Evolutionary conservation across 30 jellyfish, hydroid and myxozoan species (phyloP), one percentile per base, ranked within the genome.

Genomic region (Chironex yamaguchii): DNA sequence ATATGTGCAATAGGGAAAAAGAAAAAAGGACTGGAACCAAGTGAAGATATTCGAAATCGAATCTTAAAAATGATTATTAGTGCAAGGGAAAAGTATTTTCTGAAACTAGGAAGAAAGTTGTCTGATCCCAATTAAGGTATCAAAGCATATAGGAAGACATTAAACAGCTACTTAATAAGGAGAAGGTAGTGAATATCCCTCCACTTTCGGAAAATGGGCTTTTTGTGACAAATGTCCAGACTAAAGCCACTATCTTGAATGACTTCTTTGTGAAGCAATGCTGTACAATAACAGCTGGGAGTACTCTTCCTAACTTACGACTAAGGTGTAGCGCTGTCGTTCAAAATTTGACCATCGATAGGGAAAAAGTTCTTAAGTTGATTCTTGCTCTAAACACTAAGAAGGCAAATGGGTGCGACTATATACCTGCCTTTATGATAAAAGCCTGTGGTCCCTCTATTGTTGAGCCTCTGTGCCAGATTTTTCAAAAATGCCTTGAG

Each of bases 41-140:
- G 69, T 85, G 20, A 73, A 76, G 51, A 25, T 21, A 52, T 58
- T 31, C 77, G 82, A n/a, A 48, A 70, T 53, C 31, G 49, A 52
- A 62, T 78, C 31, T 22, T 73, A 1, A 70, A 70, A 70, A 53
- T 74, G 42, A 85, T 71, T 58, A 27, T 29, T 23, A 36, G 28
- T 29, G 84, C 89, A 14, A 86, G 76, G 84, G 85, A 74, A 54
- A 62, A 23, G 21, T 73, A 86, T 65, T 73, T 52, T 22, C 32
- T 1, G 24, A 76, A 62, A 13, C 82, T 86, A 28, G 96, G 96
- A 23, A 35, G 81, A 31, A 86, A 75, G 51, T 63, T 74, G 9
- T 69, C 86, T 42, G 96, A 86, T 67, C 89, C 82, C 2, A 54
- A 27, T 32, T 50, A 52, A 63, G 88, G 93, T 42, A 36, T 32